A percentile compares a stretch with the other conserved stretches of the same genome.
These are phyloP conservation scores for Catocala nupta DNA, from an alignment of 2,888 invertebrate species.

Conservation along the genomic window DNA sequence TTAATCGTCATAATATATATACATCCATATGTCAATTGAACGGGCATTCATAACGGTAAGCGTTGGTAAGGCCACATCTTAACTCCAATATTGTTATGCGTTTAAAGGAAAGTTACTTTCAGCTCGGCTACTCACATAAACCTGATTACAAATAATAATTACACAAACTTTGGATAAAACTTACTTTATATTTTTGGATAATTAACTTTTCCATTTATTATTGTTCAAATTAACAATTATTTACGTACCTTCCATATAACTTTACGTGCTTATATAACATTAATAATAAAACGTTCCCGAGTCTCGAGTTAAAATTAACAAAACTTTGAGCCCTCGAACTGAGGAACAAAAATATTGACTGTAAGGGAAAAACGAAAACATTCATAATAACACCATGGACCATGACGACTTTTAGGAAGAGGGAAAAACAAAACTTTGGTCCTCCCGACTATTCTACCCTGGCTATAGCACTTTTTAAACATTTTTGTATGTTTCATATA, in stretches of 20 bases:
- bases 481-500: too few species aligned
- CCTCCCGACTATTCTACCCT: not conserved
- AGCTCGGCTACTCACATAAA: too few species aligned
- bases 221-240: not conserved
- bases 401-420: not conserved
- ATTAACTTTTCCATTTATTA: not conserved
- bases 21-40: too few species aligned
- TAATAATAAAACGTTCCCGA: slow-evolving; percentile 6
- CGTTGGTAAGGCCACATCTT: too few species aligned
- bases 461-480: not conserved
- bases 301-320: slow-evolving; percentile 10
- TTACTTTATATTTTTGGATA: too few species aligned
- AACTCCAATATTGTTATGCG: too few species aligned
- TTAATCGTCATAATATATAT: too few species aligned
- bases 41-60: too few species aligned
- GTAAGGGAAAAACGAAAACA: not conserved
- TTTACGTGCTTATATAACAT: not conserved
- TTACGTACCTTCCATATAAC: not conserved
- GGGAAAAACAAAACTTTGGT: not conserved
- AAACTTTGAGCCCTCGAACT: not conserved
- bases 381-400: not conserved
- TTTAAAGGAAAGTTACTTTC: too few species aligned
- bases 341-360: slow-evolving; percentile 11
- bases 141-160: too few species aligned
- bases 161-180: too few species aligned